phyloP scores from a whole-genome alignment of 2,113 vertebrate species.

The Abramis brama region DNA sequence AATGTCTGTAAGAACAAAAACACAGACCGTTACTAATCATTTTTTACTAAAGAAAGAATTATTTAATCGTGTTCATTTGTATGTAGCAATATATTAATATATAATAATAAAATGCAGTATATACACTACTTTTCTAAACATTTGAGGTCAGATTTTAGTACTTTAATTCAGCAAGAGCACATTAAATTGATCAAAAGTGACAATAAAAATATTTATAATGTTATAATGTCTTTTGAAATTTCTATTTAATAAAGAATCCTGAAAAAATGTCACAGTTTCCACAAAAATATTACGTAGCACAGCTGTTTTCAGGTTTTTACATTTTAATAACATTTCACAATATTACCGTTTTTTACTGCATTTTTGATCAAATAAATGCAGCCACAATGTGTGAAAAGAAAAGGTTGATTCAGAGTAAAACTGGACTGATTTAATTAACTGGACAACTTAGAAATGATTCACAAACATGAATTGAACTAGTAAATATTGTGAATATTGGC shows the following conservation, averaged over 20 bases:
- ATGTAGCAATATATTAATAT: neutral
- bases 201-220: neutral
- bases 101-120: neutral
- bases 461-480: too few species aligned
- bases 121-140: neutral
- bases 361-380: too few species aligned
- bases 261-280: neutral
- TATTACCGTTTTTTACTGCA: neutral
- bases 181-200: neutral
- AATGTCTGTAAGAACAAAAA: too few species aligned
- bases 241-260: neutral
- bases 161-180: neutral
- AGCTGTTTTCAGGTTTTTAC: neutral
- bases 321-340: neutral
- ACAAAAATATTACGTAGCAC: neutral
- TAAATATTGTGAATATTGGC: too few species aligned
- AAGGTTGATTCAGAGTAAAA: too few species aligned
- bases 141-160: too few species aligned
- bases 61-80: neutral
- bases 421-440: too few species aligned
- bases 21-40: too few species aligned
- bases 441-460: too few species aligned
- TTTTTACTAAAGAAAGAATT: too few species aligned
- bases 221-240: neutral
- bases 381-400: too few species aligned